A percentile compares a stretch with the other conserved stretches of the same genome.
These are phyloP conservation scores for Drosophila anomelani DNA, from an alignment of 2,888 invertebrate genomes.

Conservation along the genomic window DNA sequence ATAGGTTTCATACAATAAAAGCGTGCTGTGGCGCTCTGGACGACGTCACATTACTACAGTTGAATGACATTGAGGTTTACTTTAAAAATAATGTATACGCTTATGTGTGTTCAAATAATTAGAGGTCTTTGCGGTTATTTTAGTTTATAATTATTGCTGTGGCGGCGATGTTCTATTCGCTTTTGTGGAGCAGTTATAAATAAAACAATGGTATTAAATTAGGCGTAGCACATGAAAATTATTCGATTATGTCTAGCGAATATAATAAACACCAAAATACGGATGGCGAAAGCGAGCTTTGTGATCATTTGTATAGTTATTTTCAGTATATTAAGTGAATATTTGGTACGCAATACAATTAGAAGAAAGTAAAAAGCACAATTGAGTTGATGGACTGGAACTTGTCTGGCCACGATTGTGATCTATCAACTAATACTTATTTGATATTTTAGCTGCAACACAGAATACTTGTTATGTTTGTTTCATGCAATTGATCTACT, in stretches of 20 bases:
- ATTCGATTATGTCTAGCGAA: conserved; percentile 48
- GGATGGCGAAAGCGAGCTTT: conserved; percentile 60
- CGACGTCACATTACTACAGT: conserved; percentile 44
- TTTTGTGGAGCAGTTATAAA: conserved; percentile 35
- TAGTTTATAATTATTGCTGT: conserved; percentile 45
- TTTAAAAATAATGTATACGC: conserved; percentile 53
- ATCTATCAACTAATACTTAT: conserved; percentile 22
- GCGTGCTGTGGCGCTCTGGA: conserved; percentile 40
- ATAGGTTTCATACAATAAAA: conserved; percentile 32
- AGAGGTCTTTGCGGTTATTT: conserved; percentile 73
- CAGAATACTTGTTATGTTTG: conserved; percentile 36
- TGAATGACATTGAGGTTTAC: conserved; percentile 40
- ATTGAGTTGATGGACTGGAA: conserved; percentile 37
- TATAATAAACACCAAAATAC: conserved; percentile 45
- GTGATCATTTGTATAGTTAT: conserved; percentile 21
- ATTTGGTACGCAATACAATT: conserved; percentile 17
- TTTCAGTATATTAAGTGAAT: conserved; percentile 22
- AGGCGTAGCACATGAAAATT: conserved; percentile 52
- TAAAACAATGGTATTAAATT: conserved; percentile 61
- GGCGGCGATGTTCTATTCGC: conserved; percentile 16
- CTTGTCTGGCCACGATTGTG: conserved; percentile 9
- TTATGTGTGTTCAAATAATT: conserved; percentile 60
- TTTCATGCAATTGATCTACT: conserved; percentile 22
- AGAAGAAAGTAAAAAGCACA: conserved; percentile 14
- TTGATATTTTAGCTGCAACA: conserved; percentile 18